Evolutionary conservation across 2,113 vertebrate genomes (phyloP).

Genomic region (Haemorhous mexicanus): DNA sequence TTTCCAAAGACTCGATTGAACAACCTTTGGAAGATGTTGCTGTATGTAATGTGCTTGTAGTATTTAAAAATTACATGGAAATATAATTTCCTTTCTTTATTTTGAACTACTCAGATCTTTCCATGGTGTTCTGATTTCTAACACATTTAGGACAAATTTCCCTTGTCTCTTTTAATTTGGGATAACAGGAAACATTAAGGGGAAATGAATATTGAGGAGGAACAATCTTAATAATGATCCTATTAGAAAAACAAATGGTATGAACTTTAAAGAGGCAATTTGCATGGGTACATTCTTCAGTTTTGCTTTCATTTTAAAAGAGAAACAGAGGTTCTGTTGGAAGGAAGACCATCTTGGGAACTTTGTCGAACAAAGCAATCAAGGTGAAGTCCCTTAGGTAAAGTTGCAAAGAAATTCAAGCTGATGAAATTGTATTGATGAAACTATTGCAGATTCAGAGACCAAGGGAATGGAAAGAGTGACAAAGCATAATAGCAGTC

Average conservation of each 20-base stretch:
- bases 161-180: constrained; percentile 41
- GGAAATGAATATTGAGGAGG: background rate
- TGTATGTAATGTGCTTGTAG: background rate
- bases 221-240: background rate
- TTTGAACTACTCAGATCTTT: constrained; percentile 6
- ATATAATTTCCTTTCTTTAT: background rate
- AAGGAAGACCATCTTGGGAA: background rate
- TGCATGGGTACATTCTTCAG: background rate
- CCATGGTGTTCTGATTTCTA: constrained; percentile 42
- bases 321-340: background rate
- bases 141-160: constrained; percentile 34
- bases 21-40: background rate
- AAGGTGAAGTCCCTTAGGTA: background rate
- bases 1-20: background rate
- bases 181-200: constrained; percentile 14
- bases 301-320: background rate
- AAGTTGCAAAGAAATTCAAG: background rate
- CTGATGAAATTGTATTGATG: background rate
- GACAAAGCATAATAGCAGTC: background rate
- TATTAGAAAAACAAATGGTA: background rate
- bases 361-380: background rate
- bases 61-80: constrained; percentile 12
- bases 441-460: background rate
- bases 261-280: background rate
- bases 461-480: background rate